Conservation (phyloP, 2,113 vertebrate genomes). For the Zingel zingel region DNA sequence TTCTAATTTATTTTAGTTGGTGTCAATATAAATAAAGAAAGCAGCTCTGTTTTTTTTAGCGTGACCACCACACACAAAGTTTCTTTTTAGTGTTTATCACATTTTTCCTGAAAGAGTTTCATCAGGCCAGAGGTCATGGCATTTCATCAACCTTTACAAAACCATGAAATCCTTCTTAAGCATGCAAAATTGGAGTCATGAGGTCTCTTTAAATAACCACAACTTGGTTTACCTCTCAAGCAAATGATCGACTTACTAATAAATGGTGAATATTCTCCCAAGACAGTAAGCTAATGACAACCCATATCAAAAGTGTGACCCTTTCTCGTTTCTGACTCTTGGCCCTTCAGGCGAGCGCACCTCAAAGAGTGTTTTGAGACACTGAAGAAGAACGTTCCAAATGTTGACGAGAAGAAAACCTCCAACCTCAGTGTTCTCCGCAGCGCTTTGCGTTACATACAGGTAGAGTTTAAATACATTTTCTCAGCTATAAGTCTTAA, state of each 20-base stretch:
- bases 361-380: slow-evolving; percentile 99
- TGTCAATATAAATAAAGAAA: not conserved
- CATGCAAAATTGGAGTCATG: not conserved
- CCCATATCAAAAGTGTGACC: slow-evolving; percentile 11
- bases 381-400: slow-evolving; percentile 97
- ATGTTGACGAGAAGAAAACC: slow-evolving; percentile 99
- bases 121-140: not conserved
- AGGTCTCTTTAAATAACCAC: not conserved
- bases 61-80: not conserved
- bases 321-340: slow-evolving; percentile 35
- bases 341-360: slow-evolving; percentile 91
- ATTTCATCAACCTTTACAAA: slow-evolving; percentile 3
- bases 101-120: not conserved
- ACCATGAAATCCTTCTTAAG: not conserved
- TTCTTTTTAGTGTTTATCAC: not conserved
- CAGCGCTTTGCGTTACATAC: slow-evolving; percentile 97
- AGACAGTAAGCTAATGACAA: not conserved
- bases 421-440: slow-evolving; percentile 98
- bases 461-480: slow-evolving; percentile 83
- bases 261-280: not conserved
- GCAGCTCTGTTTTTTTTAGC: not conserved
- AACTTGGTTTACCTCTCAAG: not conserved
- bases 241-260: not conserved
- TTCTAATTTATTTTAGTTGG: not conserved
- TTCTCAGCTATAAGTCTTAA: not conserved